phyloP scores from a whole-genome alignment of 30 jellyfish, hydroid and myxozoan genomes.

The Morbakka virulenta region DNA sequence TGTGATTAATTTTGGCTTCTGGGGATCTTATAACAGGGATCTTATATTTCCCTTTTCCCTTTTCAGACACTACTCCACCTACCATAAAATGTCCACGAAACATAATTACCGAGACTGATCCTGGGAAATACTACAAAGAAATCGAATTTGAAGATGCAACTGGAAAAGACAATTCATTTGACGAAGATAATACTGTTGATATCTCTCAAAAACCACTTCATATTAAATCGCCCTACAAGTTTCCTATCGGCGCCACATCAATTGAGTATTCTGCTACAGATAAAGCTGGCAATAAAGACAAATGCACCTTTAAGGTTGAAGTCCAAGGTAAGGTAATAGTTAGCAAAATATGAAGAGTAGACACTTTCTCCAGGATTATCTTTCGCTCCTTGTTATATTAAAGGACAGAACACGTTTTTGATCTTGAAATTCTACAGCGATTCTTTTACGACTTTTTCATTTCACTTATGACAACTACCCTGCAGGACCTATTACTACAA shows the following conservation, averaged over 20 bases:
- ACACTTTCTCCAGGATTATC: background rate
- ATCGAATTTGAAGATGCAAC: conserved; percentile 58
- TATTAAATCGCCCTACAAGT: conserved; percentile 82
- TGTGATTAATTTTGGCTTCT: no score
- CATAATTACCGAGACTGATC: conserved; percentile 65
- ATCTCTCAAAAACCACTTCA: conserved; percentile 69
- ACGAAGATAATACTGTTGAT: conserved; percentile 47
- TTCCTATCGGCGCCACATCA: conserved; percentile 82
- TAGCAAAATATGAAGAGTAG: background rate
- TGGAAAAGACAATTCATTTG: conserved; percentile 81
- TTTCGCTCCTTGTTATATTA: no score
- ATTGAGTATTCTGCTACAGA: conserved; percentile 80
- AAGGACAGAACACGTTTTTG: no score
- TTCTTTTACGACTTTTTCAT: no score
- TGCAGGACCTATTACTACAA: no score
- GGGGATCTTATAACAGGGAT: no score
- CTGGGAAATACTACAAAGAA: conserved; percentile 63
- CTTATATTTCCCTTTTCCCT: no score
- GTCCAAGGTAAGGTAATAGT: conserved; percentile 47
- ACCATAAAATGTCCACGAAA: conserved; percentile 87
- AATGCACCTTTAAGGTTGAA: conserved; percentile 80
- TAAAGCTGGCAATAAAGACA: conserved; percentile 74
- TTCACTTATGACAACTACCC: no score
- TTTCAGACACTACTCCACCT: conserved; percentile 92
- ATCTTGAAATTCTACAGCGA: no score